Conservation (phyloP, 2,888 invertebrate species). For the Euplagia quadripunctaria region DNA sequence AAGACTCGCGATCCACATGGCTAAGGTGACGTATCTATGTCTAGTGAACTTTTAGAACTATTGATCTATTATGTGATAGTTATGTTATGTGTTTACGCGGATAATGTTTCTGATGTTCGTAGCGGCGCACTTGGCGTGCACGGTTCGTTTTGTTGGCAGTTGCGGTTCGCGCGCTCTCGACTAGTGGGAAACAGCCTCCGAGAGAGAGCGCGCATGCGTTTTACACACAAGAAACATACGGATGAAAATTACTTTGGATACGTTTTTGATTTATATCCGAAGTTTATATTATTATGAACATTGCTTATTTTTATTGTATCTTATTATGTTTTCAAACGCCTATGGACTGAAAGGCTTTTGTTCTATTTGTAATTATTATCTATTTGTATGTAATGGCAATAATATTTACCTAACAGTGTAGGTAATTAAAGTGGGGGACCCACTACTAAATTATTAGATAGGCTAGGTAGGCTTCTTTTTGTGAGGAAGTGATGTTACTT, state of each 20-base stretch:
- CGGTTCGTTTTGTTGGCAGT: slow-evolving; percentile 62
- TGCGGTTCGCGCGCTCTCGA: slow-evolving; percentile 55
- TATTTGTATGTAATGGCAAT: no score
- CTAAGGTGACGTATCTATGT: slow-evolving; percentile 18
- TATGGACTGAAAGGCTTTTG: neutral
- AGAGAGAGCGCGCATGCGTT: slow-evolving; percentile 66
- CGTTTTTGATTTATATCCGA: slow-evolving; percentile 30
- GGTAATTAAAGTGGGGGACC: no score
- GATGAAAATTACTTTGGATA: slow-evolving; percentile 45
- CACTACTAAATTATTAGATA: no score
- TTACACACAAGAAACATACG: slow-evolving; percentile 31
- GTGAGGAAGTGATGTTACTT: no score
- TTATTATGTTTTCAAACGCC: neutral
- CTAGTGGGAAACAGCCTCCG: slow-evolving; percentile 51
- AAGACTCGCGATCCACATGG: slow-evolving; percentile 32
- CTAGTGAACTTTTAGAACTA: slow-evolving; percentile 20
- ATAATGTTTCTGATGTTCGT: slow-evolving; percentile 53
- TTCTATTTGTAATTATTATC: no score
- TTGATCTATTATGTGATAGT: slow-evolving; percentile 15
- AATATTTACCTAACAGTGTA: no score
- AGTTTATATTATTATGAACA: slow-evolving; percentile 7
- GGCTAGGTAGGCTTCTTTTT: no score
- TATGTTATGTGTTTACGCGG: slow-evolving; percentile 39
- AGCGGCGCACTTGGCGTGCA: slow-evolving; percentile 62
- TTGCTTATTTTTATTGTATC: neutral